Conservation (phyloP, 2,888 invertebrate species). For the Eupithecia tripunctaria region DNA sequence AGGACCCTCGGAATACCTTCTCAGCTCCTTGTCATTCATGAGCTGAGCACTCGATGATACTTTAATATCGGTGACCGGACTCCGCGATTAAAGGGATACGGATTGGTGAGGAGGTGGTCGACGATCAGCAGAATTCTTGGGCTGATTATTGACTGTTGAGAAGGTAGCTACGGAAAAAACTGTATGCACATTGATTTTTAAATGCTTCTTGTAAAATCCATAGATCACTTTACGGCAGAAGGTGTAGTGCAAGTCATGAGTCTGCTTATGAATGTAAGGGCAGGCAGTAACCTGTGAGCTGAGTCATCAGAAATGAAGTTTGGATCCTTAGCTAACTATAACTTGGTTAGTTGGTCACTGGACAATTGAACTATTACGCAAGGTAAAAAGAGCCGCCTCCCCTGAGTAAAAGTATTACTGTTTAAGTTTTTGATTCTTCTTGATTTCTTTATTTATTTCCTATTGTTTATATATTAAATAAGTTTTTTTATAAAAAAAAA, state of each 20-base stretch:
- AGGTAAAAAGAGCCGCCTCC: no score
- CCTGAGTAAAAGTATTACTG: no score
- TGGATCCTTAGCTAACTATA: no score
- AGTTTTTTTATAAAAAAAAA: no score
- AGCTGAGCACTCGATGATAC: slow-evolving; percentile 6
- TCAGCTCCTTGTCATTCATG: slow-evolving; percentile 14
- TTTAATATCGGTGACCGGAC: slow-evolving; percentile 15
- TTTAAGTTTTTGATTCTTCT: no score
- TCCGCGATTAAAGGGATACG: neutral
- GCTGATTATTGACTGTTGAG: no score
- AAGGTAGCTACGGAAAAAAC: neutral
- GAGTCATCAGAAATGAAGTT: no score
- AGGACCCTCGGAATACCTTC: neutral
- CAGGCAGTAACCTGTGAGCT: no score
- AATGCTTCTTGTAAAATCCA: neutral
- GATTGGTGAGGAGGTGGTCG: neutral
- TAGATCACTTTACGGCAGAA: neutral
- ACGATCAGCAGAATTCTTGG: neutral
- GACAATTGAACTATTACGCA: no score
- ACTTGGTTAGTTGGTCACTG: no score
- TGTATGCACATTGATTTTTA: neutral
- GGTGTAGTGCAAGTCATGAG: neutral
- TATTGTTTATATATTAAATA: no score
- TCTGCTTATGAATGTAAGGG: neutral
- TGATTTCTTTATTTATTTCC: no score